Conservation (phyloP, 1,140 invertebrate species). For the Hyles vespertilio region DNA sequence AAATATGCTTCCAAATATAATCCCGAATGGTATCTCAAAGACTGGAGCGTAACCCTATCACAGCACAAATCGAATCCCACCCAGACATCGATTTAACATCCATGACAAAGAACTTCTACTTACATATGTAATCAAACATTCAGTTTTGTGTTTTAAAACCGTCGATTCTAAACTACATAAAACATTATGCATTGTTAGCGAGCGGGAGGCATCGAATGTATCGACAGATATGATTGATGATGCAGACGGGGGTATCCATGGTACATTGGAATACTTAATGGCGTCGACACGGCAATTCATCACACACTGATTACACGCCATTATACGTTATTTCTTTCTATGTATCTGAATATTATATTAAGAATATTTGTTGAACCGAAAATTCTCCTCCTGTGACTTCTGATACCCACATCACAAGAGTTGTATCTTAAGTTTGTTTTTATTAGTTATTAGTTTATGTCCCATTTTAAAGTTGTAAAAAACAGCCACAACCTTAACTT, state of each 20-base stretch:
- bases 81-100: no score
- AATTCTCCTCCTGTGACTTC: no score
- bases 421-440: no score
- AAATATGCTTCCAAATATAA: not conserved
- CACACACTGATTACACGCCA: slow-evolving; percentile 21
- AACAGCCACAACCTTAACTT: no score
- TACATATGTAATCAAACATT: not conserved
- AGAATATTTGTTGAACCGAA: no score
- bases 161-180: not conserved
- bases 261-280: slow-evolving; percentile 34
- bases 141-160: no score
- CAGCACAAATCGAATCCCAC: no score
- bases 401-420: no score
- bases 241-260: slow-evolving; percentile 24
- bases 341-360: not conserved
- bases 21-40: not conserved
- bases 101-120: slow-evolving; percentile 1
- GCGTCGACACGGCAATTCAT: slow-evolving; percentile 29
- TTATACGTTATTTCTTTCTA: slow-evolving; percentile 3
- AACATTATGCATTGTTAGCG: slow-evolving; percentile 19
- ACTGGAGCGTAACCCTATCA: no score
- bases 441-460: no score
- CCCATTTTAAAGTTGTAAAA: no score
- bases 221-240: slow-evolving; percentile 46
- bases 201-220: slow-evolving; percentile 24